Evolutionary conservation across 2,888 invertebrate genomes (phyloP).

Genomic region (Plusia festucae): DNA sequence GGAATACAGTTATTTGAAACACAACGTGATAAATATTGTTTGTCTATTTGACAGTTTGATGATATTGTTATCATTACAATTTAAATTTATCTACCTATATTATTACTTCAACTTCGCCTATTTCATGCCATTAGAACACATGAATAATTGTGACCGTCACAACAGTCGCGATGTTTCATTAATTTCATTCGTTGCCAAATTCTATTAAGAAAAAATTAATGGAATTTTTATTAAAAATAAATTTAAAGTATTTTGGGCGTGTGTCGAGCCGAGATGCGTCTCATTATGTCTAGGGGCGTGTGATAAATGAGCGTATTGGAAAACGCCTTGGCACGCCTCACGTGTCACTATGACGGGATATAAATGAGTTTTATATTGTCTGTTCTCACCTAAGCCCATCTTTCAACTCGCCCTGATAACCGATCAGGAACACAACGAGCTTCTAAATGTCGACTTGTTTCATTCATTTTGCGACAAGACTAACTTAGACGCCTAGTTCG

Average conservation of each 20-base stretch:
- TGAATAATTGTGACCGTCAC: constrained; percentile 46
- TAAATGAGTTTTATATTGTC: constrained; percentile 88
- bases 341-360: constrained; percentile 84
- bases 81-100: constrained; percentile 37
- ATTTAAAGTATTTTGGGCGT: constrained; percentile 79
- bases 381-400: constrained; percentile 85
- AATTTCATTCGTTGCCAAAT: constrained; percentile 61
- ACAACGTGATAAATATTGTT: constrained; percentile 30
- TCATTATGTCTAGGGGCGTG: constrained; percentile 84
- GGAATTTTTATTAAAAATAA: constrained; percentile 76
- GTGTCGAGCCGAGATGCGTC: constrained; percentile 81
- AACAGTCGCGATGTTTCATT: constrained; percentile 53
- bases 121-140: constrained; percentile 33
- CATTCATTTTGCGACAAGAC: constrained; percentile 83
- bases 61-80: constrained; percentile 26
- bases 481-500: constrained; percentile 85
- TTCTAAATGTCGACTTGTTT: constrained; percentile 80
- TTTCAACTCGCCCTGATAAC: constrained; percentile 77
- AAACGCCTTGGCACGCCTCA: constrained; percentile 85
- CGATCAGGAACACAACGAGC: constrained; percentile 76
- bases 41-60: constrained; percentile 30
- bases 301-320: constrained; percentile 88
- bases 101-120: constrained; percentile 25
- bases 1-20: not conserved
- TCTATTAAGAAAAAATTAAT: constrained; percentile 68